phyloP scores from a whole-genome alignment of 2,113 vertebrate genomes.

The Aepyceros melampus region DNA sequence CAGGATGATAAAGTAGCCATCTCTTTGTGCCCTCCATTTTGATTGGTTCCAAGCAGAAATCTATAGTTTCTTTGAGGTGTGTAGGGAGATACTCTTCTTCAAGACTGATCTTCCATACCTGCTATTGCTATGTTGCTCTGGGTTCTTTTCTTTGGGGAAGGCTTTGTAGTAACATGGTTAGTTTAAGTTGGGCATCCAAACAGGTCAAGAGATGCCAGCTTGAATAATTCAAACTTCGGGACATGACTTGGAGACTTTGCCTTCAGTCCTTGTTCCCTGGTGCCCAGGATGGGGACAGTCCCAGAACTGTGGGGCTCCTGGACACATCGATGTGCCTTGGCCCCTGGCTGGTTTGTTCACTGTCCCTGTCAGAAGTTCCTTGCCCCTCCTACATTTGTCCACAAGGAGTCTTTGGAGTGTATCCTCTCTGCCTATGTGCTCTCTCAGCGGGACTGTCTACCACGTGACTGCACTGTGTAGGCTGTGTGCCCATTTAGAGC shows the following conservation, averaged over 20 bases:
- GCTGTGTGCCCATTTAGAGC: background rate
- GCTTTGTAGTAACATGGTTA: background rate
- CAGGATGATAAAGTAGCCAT: background rate
- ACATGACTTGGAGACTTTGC: background rate
- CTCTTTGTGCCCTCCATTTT: background rate
- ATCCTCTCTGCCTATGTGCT: background rate
- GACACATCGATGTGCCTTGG: background rate
- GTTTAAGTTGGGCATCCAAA: background rate
- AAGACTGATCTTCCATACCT: background rate
- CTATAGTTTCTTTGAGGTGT: background rate
- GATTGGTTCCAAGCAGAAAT: background rate
- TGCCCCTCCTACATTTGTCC: background rate
- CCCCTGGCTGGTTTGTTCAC: background rate
- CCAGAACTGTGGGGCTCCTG: background rate
- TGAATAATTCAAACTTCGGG: background rate
- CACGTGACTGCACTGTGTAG: background rate
- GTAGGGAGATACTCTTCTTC: background rate
- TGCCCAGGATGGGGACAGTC: background rate
- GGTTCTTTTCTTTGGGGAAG: background rate
- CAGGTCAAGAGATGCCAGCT: background rate
- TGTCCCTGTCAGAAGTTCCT: background rate
- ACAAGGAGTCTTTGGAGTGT: background rate
- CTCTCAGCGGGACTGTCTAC: fast-evolving
- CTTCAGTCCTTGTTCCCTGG: background rate
- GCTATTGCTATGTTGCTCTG: background rate